These are phyloP conservation scores for Megastigmus dorsalis DNA, from an alignment of 2,888 invertebrate genomes.

Conservation along the genomic window DNA sequence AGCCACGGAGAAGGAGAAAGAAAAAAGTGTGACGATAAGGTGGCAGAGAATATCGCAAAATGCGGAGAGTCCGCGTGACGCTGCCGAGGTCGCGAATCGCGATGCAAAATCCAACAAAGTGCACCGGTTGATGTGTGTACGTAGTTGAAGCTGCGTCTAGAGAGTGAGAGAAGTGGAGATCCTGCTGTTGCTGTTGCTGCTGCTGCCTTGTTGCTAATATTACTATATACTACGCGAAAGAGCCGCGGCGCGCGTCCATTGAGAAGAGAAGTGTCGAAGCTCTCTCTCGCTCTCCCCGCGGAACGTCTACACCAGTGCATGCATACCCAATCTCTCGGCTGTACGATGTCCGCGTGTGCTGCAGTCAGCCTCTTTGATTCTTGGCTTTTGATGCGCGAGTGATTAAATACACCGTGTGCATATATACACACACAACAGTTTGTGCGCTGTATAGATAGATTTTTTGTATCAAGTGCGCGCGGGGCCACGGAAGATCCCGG, in stretches of 20 bases:
- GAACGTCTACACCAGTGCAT: not conserved
- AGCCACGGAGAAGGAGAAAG: not conserved
- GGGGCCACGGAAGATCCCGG: not conserved
- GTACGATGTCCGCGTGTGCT: not conserved
- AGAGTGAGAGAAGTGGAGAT: too few relatives aligned
- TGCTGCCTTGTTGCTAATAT: too few relatives aligned
- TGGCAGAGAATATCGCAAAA: not conserved
- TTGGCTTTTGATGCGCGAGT: not conserved
- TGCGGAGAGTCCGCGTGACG: slow-evolving; percentile 15
- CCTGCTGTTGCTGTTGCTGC: not conserved
- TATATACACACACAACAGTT: not conserved
- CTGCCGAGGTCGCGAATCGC: slow-evolving; percentile 35
- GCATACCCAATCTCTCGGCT: not conserved
- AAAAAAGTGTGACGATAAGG: not conserved
- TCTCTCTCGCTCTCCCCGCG: not conserved
- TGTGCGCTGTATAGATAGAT: too few relatives aligned
- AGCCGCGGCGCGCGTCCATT: slow-evolving; percentile 40
- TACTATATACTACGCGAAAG: not conserved
- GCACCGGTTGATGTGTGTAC: slow-evolving; percentile 44
- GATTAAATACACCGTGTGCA: too few relatives aligned
- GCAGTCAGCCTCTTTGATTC: not conserved
- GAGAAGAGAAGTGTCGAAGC: slow-evolving; percentile 25
- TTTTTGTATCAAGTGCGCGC: too few relatives aligned
- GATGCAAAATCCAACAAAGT: slow-evolving; percentile 14
- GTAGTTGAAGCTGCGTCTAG: not conserved